Conservation (phyloP, 2,888 invertebrate species). For the Byasa hedistus region DNA sequence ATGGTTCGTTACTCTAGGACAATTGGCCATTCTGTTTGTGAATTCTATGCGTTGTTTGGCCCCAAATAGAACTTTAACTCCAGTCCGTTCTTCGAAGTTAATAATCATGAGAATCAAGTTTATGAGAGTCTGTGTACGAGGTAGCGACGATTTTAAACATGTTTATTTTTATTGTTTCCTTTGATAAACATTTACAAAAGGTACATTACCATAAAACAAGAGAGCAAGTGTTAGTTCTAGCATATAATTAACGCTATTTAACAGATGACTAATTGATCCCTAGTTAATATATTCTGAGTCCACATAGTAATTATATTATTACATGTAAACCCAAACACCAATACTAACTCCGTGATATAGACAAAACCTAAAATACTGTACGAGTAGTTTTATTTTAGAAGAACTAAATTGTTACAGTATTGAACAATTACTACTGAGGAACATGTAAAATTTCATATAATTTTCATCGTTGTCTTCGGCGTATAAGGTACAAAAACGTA, state of each 20-base stretch:
- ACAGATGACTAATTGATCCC: background rate
- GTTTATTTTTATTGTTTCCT: slow-evolving; percentile 25
- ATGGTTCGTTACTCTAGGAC: slow-evolving; percentile 76
- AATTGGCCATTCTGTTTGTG: slow-evolving; percentile 63
- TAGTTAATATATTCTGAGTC: no score
- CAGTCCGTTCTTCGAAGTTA: slow-evolving; percentile 51
- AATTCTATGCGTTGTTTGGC: slow-evolving; percentile 53
- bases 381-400: no score
- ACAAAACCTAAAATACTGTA: no score
- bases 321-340: no score
- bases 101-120: slow-evolving; percentile 37
- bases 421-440: no score
- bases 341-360: no score
- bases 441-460: background rate
- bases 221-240: no score
- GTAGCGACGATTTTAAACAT: slow-evolving; percentile 38
- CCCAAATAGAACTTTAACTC: slow-evolving; percentile 47
- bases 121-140: slow-evolving; percentile 38
- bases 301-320: no score
- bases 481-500: slow-evolving; percentile 9
- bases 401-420: no score
- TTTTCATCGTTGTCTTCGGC: slow-evolving; percentile 18
- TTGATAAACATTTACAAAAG: background rate
- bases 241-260: background rate
- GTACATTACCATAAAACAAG: no score